Evolutionary conservation across 2,797 vertebrate genomes (phyloP), one percentile per base, ranked within the genome.

Genomic region (Pygocentrus nattereri): DNA sequence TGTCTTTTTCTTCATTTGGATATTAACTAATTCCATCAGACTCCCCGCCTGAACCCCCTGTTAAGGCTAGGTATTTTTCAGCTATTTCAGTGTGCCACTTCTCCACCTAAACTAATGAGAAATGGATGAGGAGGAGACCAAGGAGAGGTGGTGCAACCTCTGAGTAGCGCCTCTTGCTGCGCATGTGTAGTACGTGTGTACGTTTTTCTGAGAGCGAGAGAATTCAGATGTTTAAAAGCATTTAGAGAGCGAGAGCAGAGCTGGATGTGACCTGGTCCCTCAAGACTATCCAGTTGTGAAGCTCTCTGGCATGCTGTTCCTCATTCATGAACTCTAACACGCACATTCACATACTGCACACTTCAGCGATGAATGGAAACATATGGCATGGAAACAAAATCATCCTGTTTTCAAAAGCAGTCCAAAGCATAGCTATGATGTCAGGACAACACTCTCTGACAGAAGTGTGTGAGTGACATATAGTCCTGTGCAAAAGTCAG

Each of bases 21-120:
- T n/a, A 73, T 85, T 83, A 84, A 82, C 76, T 85, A 76, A 75
- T 80, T 59, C 68, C 61, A 79, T 79, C 68, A 76, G 78, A 79
- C 68, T 76, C 49, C 73, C 80, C 85, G 87, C 67, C 84, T 83
- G 82, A 58, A 82, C 59, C 82, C 74, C 15, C 50, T 52, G 38
- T 59, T 54, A 73, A 54, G 71, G 44, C 83, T 47, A 38, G 64
- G 64, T 58, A 61, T 38, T 13, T 25, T 34, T 73, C 67, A 73
- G 38, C 70, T 41, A 59, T 64, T 31, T 34, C 7, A 30, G 76
- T 41, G 6, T n/a, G 41, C 27, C 67, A 79, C 74, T 73, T 76
- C 69, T 52, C 58, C 47, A 59, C 25, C 5, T 54, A 69, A 73
- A 31, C 49, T 84, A 80, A 86, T 72, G 69, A 71, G 77, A 67